Base-by-base conservation (phyloP, 2,888 invertebrate genomes). In the Hedya salicella region DNA sequence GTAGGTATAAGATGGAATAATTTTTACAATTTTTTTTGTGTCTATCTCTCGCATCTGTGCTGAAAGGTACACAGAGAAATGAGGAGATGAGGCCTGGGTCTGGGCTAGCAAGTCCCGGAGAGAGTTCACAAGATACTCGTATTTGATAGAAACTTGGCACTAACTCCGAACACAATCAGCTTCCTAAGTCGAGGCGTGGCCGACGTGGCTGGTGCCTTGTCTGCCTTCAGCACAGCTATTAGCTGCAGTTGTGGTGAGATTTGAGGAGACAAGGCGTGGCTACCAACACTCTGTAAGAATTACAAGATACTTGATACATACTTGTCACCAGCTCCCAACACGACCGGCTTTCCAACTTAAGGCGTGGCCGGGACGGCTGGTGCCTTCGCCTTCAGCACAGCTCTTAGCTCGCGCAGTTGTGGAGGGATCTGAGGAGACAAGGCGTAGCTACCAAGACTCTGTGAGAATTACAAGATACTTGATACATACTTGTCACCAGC, bases 291-390 rank as follows among this genome's bases (percentile, higher is more conserved):
- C n/a, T n/a, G n/a, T n/a, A n/a, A n/a, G n/a, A n/a, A n/a, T n/a
- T n/a, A n/a, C n/a, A n/a, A n/a, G n/a, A n/a, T n/a, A n/a, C n/a
- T n/a, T n/a, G n/a, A n/a, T n/a, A 67, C 82, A 36, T 73, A 93
- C 93, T 88, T 91, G 67, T 92, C 92, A 4, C 93, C 93, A 69
- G 92, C 92, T 0, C 93, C 93, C 66, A 93, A 93, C 0, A 93
- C 91, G 6, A 92, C 85, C 0, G 93, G 81, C 60, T 82, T 85
- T 0, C 93, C 93, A 1, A 92, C 81, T 36, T 90, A 80, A 0
- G 92, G 91, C 0, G 86, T 88, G 13, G 78, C 85, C 0, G 89
- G 89, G 0, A 86, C 86, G 0, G 91, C 76, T 0, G 91, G 89
- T 0, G 80, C 70, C 63, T 84, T 77, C 0, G 87, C 83, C 63